phyloP scores from a whole-genome alignment of 2,797 vertebrate species.

The Girardinus metallicus region DNA sequence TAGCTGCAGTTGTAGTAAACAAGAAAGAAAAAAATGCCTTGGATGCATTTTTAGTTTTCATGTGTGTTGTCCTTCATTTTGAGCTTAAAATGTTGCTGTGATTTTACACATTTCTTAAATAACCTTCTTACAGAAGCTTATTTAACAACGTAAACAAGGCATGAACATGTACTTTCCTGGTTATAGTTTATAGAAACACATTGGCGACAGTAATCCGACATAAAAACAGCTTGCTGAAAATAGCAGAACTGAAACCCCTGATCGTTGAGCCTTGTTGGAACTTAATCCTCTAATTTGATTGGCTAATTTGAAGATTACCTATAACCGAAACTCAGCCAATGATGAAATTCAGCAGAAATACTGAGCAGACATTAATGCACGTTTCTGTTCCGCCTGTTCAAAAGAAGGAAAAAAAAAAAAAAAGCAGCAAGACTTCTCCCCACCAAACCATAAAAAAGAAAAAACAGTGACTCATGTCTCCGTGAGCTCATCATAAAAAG shows the following conservation, averaged over 20 bases:
- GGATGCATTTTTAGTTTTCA: not conserved
- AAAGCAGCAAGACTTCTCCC: not conserved
- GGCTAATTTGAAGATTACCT: not conserved
- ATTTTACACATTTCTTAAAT: not conserved
- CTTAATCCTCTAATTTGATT: not conserved
- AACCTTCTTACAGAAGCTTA: not conserved
- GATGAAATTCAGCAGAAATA: not conserved
- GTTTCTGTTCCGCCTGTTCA: not conserved
- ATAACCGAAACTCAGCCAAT: not conserved
- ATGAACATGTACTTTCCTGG: not conserved
- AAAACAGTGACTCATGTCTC: constrained; percentile 54
- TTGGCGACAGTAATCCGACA: not conserved
- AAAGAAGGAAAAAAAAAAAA: constrained; percentile 24
- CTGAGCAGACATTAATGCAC: not conserved
- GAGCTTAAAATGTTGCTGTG: not conserved
- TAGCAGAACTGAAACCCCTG: not conserved
- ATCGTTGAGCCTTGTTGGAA: not conserved
- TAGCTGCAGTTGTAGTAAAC: not conserved
- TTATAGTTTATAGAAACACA: not conserved
- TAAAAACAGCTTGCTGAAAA: not conserved
- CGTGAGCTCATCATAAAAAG: not conserved
- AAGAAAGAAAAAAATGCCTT: not conserved
- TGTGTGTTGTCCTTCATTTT: not conserved
- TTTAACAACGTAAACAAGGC: not conserved
- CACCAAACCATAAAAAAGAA: constrained; percentile 6